Percentiles rank a stretch among this genome's conserved stretches.
Evolutionary conservation across 1,140 invertebrate genomes (phyloP).

Genomic region (Drosophila asahinai): DNA sequence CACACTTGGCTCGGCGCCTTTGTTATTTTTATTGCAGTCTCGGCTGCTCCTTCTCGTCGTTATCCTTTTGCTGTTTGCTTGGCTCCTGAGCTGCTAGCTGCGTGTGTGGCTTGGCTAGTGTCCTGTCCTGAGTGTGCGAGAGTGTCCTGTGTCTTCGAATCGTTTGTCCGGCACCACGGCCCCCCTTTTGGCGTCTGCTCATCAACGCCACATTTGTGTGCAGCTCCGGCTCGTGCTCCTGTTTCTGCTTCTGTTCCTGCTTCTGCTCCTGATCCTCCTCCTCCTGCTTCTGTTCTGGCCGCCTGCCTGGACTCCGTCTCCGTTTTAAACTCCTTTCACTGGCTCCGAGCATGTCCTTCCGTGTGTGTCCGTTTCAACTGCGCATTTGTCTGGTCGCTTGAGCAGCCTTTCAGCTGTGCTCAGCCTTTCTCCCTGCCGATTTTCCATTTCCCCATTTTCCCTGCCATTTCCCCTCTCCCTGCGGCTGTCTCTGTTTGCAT

Average conservation of each 20-base stretch:
- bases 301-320: slow-evolving; percentile 11
- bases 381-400: slow-evolving; percentile 79
- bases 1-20: slow-evolving; percentile 22
- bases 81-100: slow-evolving; percentile 33
- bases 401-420: slow-evolving; percentile 76
- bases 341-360: slow-evolving; percentile 41
- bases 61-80: slow-evolving; percentile 54
- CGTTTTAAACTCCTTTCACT: slow-evolving; percentile 30
- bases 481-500: slow-evolving; percentile 66
- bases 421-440: slow-evolving; percentile 22
- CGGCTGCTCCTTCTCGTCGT: slow-evolving; percentile 24
- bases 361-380: slow-evolving; percentile 67
- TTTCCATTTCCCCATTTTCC: slow-evolving; percentile 15
- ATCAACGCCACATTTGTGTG: slow-evolving; percentile 80
- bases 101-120: slow-evolving; percentile 19
- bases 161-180: slow-evolving; percentile 55
- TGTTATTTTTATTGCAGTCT: slow-evolving; percentile 61
- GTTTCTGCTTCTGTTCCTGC: slow-evolving; percentile 4
- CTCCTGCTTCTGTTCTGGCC: not conserved
- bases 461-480: not conserved
- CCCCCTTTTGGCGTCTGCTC: slow-evolving; percentile 59
- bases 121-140: slow-evolving; percentile 20
- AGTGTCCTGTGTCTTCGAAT: slow-evolving; percentile 53
- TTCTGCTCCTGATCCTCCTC: slow-evolving; percentile 1
- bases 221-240: slow-evolving; percentile 2